A percentile compares a stretch with the other conserved stretches of the same genome.
These are phyloP conservation scores for Meteorus cinctellus DNA, from an alignment of 2,888 invertebrate species.

Conservation along the genomic window DNA sequence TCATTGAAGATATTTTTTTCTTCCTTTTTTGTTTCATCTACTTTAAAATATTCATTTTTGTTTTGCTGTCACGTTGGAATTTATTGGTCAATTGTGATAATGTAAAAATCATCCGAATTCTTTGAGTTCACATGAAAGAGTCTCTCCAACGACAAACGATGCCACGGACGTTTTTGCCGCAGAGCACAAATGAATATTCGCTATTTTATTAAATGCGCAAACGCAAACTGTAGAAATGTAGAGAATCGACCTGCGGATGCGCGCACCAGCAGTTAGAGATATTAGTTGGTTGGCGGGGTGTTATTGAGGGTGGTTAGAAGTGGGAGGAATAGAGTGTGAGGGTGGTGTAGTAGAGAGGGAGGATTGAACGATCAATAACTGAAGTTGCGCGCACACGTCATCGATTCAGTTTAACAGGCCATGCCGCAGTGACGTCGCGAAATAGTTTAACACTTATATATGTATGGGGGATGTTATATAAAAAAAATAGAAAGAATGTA, in stretches of 20 bases:
- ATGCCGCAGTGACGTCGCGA: constrained; percentile 53
- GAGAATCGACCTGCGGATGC: constrained; percentile 56
- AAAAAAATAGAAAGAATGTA: too few species aligned
- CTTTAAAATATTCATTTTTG: not conserved
- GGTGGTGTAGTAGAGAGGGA: not conserved
- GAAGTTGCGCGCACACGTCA: constrained; percentile 54
- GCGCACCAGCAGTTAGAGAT: constrained; percentile 52
- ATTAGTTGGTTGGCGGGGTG: constrained; percentile 36
- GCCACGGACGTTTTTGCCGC: constrained; percentile 42
- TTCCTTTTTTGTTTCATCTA: not conserved
- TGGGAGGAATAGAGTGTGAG: constrained; percentile 1
- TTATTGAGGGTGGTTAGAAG: constrained; percentile 42
- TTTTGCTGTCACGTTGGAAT: not conserved
- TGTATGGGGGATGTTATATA: not conserved
- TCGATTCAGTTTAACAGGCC: constrained; percentile 26
- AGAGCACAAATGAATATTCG: constrained; percentile 28
- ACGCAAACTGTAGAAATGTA: constrained; percentile 54
- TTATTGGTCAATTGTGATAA: not conserved
- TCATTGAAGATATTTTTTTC: not conserved
- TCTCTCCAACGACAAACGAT: constrained; percentile 29
- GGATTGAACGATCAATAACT: constrained; percentile 54
- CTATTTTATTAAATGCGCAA: constrained; percentile 34
- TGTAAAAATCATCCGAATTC: constrained; percentile 51
- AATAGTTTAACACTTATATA: constrained; percentile 10
- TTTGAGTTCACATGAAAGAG: constrained; percentile 26